Percentiles rank a stretch among this genome's conserved stretches.
phyloP scores from a whole-genome alignment of 1,140 invertebrate genomes.

The Epicauta chinensis region DNA sequence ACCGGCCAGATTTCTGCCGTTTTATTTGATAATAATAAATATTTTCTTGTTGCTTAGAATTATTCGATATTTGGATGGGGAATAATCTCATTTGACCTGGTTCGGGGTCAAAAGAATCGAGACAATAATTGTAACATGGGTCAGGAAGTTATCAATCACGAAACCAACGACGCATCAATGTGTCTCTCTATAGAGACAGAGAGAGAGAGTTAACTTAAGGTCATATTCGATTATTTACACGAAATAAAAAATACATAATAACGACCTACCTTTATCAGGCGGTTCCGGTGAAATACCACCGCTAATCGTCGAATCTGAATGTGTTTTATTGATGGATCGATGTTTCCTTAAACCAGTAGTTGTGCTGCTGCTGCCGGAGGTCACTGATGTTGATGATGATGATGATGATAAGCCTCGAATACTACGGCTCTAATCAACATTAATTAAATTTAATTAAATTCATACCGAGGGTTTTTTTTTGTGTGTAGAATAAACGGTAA shows the following conservation, averaged over 20 bases:
- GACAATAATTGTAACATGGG: conserved; percentile 13
- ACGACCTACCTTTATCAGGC: conserved; percentile 11
- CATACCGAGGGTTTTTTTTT: no score
- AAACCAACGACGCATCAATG: neutral
- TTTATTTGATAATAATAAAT: no score
- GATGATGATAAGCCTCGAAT: conserved; percentile 8
- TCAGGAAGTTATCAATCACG: conserved; percentile 16
- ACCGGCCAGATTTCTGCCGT: conserved; percentile 2
- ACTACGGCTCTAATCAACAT: conserved; percentile 8
- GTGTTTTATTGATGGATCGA: neutral
- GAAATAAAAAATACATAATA: conserved; percentile 6
- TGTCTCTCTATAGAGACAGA: no score
- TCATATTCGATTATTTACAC: no score
- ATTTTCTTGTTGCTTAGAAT: no score
- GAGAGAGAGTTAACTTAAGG: no score
- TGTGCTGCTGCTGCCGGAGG: conserved; percentile 4
- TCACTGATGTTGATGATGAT: conserved; percentile 4
- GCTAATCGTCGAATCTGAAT: neutral
- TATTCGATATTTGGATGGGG: no score
- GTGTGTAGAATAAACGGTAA: no score
- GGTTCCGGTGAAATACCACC: conserved; percentile 14
- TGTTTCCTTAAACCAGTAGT: conserved; percentile 7
- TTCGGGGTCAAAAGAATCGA: conserved; percentile 10
- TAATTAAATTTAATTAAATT: conserved; percentile 11
- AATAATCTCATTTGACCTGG: conserved; percentile 1